Evolutionary conservation across 2,113 vertebrate species (phyloP).

Genomic region (Pseudopodoces humilis): DNA sequence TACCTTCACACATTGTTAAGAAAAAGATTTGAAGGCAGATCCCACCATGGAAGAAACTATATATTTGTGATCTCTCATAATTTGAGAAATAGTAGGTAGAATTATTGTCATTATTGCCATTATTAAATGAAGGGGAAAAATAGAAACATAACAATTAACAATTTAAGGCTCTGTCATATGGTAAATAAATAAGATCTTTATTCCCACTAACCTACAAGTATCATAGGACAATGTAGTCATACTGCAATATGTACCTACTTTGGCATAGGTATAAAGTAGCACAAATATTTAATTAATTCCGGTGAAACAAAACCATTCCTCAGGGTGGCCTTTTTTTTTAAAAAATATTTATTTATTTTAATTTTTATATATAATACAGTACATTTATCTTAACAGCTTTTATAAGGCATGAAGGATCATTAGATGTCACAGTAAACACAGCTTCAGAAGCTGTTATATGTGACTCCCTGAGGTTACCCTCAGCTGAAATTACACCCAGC

Average conservation of each 20-base stretch:
- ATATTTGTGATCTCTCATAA: background rate
- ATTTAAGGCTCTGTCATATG: background rate
- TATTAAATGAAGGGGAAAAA: background rate
- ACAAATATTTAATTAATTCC: background rate
- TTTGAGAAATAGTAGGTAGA: background rate
- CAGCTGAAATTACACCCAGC: background rate
- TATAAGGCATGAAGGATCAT: background rate
- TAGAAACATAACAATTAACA: background rate
- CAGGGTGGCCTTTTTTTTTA: background rate
- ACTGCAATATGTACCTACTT: background rate
- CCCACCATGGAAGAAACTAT: background rate
- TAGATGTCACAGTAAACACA: background rate
- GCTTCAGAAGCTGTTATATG: background rate
- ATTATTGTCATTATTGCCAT: background rate
- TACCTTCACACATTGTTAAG: background rate
- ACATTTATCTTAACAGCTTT: background rate
- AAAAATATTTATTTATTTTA: too few relatives aligned
- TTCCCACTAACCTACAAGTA: background rate
- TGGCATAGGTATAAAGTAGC: background rate
- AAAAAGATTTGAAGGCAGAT: background rate
- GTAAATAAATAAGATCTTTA: background rate
- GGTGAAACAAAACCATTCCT: background rate
- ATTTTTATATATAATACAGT: background rate
- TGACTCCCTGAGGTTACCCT: background rate
- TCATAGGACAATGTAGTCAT: background rate